phyloP scores from a whole-genome alignment of 2,888 invertebrate genomes.

The Cataglyphis cursor region DNA sequence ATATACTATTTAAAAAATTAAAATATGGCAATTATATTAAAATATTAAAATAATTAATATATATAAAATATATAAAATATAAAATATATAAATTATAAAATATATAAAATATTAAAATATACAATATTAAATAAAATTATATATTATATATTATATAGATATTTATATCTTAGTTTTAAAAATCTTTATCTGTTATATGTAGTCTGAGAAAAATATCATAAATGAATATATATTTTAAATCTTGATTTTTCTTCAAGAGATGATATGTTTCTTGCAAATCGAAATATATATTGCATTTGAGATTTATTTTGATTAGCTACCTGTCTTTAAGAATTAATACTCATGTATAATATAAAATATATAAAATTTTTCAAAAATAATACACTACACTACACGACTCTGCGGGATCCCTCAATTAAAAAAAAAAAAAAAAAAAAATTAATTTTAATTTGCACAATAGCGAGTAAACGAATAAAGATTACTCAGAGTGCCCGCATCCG shows the following conservation, averaged over 20 bases:
- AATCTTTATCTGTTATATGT: background rate
- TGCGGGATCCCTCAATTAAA: background rate
- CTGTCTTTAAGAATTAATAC: background rate
- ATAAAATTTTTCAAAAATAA: background rate
- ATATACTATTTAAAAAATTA: background rate
- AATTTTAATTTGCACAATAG: background rate
- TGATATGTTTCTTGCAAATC: background rate
- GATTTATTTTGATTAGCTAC: background rate
- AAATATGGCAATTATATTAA: background rate
- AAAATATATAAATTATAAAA: too few relatives aligned
- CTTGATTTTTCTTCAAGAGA: background rate
- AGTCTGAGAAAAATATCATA: background rate
- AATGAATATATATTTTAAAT: background rate
- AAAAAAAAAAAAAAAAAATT: background rate
- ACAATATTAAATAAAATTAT: too few relatives aligned
- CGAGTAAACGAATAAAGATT: background rate
- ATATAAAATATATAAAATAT: too few relatives aligned
- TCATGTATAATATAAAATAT: background rate
- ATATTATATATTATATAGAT: too few relatives aligned
- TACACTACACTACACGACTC: background rate
- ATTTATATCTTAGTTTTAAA: too few relatives aligned
- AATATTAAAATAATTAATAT: too few relatives aligned
- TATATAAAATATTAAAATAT: too few relatives aligned
- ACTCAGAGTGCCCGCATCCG: background rate
- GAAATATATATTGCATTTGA: too few relatives aligned